A percentile compares a stretch with the other conserved stretches of the same genome.
These are phyloP conservation scores for Tiaroga cobitis DNA, from an alignment of 2,797 vertebrate genomes.

Conservation along the genomic window DNA sequence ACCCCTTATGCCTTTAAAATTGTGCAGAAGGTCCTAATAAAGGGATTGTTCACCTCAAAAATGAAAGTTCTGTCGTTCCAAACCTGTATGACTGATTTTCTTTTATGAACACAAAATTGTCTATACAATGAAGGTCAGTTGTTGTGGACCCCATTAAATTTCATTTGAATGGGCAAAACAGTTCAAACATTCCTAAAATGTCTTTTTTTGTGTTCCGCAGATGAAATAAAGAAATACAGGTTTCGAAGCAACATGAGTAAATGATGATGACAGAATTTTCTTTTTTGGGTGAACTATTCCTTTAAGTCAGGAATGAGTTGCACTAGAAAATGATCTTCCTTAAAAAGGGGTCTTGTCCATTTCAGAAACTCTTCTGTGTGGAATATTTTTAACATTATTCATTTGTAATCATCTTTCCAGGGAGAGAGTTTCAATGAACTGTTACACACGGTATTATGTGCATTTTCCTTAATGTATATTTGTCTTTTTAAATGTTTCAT, in stretches of 20 bases:
- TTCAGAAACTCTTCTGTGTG: constrained; percentile 21
- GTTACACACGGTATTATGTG: constrained; percentile 14
- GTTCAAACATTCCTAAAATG: neutral
- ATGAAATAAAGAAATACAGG: neutral
- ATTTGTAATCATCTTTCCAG: constrained; percentile 20
- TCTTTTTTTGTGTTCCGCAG: neutral
- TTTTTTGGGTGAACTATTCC: neutral
- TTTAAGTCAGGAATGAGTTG: constrained; percentile 6
- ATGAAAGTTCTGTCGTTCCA: neutral
- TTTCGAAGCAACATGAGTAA: neutral
- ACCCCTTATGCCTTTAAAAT: neutral
- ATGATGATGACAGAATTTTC: neutral
- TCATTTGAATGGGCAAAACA: neutral
- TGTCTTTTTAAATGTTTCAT: constrained; percentile 14
- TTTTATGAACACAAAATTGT: neutral
- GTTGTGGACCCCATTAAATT: neutral
- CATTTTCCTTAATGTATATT: constrained; percentile 33
- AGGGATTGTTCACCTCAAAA: constrained; percentile 10
- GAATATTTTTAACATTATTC: constrained; percentile 22
- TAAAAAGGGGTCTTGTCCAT: constrained; percentile 11
- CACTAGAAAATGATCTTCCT: neutral
- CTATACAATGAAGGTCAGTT: neutral
- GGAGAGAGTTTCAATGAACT: neutral
- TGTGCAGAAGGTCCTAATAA: neutral
- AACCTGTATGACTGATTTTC: neutral